Percentiles rank a stretch among this genome's conserved stretches.
These are phyloP conservation scores for Rhegmatorhina hoffmannsi DNA, from an alignment of 2,113 vertebrate species.

Conservation along the genomic window DNA sequence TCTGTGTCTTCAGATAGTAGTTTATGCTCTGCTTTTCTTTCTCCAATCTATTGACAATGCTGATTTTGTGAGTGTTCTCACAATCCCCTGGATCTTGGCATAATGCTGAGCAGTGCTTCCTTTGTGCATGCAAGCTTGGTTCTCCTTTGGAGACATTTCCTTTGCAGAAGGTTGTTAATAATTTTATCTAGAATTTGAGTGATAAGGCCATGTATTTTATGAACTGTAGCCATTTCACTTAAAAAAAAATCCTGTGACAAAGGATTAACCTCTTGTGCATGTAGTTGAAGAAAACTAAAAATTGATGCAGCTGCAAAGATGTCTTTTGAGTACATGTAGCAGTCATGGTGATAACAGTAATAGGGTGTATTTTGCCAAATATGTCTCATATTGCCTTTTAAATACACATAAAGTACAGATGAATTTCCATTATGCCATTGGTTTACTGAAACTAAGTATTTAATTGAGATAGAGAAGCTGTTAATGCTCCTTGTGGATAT, in stretches of 20 bases:
- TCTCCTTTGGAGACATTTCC: neutral
- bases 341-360: neutral
- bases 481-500: neutral
- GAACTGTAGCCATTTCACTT: accelerated
- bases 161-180: neutral
- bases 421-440: neutral
- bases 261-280: neutral
- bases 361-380: neutral
- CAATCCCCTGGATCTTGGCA: neutral
- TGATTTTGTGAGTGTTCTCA: neutral
- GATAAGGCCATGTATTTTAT: neutral
- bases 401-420: neutral
- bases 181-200: neutral
- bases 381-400: neutral
- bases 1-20: neutral
- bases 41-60: neutral
- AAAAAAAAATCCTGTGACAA: neutral
- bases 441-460: neutral
- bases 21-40: neutral
- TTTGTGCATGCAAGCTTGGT: neutral
- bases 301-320: neutral
- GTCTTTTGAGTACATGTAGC: neutral
- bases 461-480: neutral
- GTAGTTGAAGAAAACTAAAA: neutral
- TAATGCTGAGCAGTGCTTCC: neutral